Conservation (phyloP, 2,113 vertebrate genomes). For the Pseudorasbora parva region DNA sequence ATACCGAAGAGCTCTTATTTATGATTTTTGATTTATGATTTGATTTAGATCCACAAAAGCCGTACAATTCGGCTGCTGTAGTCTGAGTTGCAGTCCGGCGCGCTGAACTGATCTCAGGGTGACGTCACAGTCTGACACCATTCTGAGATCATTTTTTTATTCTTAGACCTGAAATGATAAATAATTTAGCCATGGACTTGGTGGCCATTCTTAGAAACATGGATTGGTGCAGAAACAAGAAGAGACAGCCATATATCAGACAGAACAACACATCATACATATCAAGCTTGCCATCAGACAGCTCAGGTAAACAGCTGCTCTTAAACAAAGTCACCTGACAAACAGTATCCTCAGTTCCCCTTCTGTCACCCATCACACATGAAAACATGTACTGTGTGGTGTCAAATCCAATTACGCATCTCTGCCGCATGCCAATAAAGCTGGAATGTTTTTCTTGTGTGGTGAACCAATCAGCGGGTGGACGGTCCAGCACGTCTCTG, state of each 20-base stretch:
- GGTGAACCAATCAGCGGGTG: conserved; percentile 32
- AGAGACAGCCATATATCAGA: background rate
- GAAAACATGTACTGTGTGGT: conserved; percentile 53
- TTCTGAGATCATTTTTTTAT: conserved; percentile 51
- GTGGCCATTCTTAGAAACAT: background rate
- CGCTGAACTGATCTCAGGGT: conserved; percentile 38
- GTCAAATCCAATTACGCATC: conserved; percentile 63
- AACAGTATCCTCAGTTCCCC: conserved; percentile 20
- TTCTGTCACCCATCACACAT: conserved; percentile 40
- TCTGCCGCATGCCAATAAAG: conserved; percentile 46
- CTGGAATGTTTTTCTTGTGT: conserved; percentile 35
- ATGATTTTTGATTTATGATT: too few relatives aligned
- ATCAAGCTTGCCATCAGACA: background rate
- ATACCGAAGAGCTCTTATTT: background rate
- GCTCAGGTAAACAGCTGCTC: background rate
- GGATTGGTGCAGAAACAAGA: background rate
- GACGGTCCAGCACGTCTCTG: conserved; percentile 76
- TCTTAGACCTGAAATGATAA: conserved; percentile 49
- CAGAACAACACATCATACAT: background rate
- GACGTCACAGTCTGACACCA: conserved; percentile 31
- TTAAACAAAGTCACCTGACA: conserved; percentile 40
- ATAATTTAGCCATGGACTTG: conserved; percentile 48
- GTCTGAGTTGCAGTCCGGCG: conserved; percentile 19
- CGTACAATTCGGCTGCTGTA: background rate
- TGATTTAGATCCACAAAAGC: background rate